Conservation (phyloP, 2,797 vertebrate genomes). For the Carapus acus region DNA sequence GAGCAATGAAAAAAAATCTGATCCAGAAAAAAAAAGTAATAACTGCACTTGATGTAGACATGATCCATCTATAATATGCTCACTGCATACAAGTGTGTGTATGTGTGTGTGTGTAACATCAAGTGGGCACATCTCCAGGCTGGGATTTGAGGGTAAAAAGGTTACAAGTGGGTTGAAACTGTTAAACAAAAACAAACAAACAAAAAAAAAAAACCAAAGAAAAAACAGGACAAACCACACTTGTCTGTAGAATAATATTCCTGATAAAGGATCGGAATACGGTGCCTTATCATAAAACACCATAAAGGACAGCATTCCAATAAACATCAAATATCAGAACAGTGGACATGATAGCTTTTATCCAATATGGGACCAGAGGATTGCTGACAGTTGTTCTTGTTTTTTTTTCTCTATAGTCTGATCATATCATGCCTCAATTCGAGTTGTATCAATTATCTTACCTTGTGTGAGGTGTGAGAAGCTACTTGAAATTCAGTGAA, state of each 20-base stretch:
- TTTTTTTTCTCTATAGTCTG: slow-evolving; percentile 20
- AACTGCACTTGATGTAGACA: slow-evolving; percentile 27
- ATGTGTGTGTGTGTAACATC: too few species aligned
- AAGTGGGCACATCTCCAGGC: slow-evolving; percentile 21
- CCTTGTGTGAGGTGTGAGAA: slow-evolving; percentile 27
- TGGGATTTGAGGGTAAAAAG: slow-evolving; percentile 24
- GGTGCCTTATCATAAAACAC: slow-evolving; percentile 32
- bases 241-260: slow-evolving; percentile 28
- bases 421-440: slow-evolving; percentile 49
- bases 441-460: slow-evolving; percentile 22
- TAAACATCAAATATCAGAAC: slow-evolving; percentile 44
- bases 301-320: slow-evolving; percentile 29
- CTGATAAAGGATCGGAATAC: slow-evolving; percentile 18
- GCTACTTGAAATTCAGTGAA: too few species aligned
- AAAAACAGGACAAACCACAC: too few species aligned
- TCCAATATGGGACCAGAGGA: slow-evolving; percentile 13
- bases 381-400: slow-evolving; percentile 13
- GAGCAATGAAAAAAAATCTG: slow-evolving; percentile 53
- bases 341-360: slow-evolving; percentile 35
- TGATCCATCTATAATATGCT: slow-evolving; percentile 37
- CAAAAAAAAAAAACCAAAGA: too few species aligned
- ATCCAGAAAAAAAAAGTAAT: slow-evolving; percentile 55
- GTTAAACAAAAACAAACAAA: too few species aligned
- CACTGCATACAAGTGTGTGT: slow-evolving; percentile 37
- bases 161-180: slow-evolving; percentile 33